Percentiles rank a stretch among this genome's conserved stretches.
These are phyloP conservation scores for Sipha flava DNA, from an alignment of 1,140 invertebrate species.

Conservation along the genomic window DNA sequence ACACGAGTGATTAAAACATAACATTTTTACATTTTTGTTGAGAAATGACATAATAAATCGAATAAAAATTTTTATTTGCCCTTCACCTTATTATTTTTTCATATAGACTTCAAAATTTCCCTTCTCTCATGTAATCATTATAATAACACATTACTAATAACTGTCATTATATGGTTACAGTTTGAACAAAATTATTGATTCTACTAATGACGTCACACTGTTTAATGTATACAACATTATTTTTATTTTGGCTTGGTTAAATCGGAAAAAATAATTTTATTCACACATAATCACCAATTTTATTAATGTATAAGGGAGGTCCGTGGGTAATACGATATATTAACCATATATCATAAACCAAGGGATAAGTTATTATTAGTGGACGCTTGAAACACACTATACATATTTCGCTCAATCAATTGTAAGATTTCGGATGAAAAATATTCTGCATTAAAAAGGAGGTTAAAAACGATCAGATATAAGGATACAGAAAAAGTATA, in stretches of 20 bases:
- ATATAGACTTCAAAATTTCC: not conserved
- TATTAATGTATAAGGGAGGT: not conserved
- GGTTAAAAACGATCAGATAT: not conserved
- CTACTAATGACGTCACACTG: not conserved
- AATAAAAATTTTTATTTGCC: not conserved
- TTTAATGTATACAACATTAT: not conserved
- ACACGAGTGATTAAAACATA: not conserved
- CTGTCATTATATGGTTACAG: not conserved
- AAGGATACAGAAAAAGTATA: not conserved
- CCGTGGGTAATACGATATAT: not conserved
- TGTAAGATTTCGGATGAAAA: constrained; percentile 4
- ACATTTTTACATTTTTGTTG: not conserved
- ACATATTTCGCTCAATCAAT: not conserved
- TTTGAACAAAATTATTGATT: not conserved
- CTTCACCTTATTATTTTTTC: not conserved
- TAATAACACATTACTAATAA: not conserved
- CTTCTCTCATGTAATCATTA: not conserved
- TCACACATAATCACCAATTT: not conserved
- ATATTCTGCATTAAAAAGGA: not conserved
- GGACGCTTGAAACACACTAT: not conserved
- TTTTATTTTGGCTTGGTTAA: not conserved
- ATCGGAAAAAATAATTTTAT: not conserved
- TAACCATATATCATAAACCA: not conserved
- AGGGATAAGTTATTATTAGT: not conserved
- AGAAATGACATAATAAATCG: not conserved